These are phyloP conservation scores for Alentia gelatinosa DNA, from an alignment of 2,888 invertebrate species.

Conservation along the genomic window DNA sequence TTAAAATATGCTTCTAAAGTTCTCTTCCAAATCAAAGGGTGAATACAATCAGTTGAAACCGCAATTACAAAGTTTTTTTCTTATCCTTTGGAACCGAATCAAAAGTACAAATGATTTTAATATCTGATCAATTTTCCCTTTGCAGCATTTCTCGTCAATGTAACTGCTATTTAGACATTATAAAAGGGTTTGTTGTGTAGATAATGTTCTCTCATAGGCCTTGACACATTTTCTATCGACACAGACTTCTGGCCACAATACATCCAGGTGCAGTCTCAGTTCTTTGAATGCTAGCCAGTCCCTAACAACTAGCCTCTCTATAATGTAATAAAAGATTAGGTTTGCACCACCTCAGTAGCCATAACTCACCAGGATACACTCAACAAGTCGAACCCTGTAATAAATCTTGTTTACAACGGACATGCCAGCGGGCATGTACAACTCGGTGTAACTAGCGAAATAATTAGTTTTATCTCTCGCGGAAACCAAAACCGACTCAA, in stretches of 20 bases:
- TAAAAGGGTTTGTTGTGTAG: not conserved
- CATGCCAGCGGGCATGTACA: slow-evolving; percentile 27
- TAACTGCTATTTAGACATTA: not conserved
- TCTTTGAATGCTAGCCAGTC: not conserved
- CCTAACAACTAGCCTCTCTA: not conserved
- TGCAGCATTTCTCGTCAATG: not conserved
- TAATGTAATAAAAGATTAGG: not conserved
- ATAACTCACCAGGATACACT: slow-evolving; percentile 26
- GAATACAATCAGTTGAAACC: not conserved
- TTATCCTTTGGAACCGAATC: not conserved
- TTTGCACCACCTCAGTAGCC: not conserved
- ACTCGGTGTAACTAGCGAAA: not conserved
- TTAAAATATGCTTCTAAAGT: not conserved
- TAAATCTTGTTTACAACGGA: slow-evolving; percentile 7
- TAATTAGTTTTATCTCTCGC: not conserved
- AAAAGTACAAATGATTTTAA: not conserved
- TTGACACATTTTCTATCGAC: not conserved
- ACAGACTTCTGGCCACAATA: not conserved
- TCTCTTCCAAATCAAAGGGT: not conserved
- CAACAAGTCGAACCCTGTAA: slow-evolving; percentile 11
- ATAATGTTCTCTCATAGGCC: too few species aligned
- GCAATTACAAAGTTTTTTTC: not conserved
- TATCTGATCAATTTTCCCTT: not conserved
- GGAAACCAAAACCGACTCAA: not conserved
- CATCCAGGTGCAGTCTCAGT: not conserved